Evolutionary conservation across 2,797 vertebrate genomes (phyloP).

Genomic region (Syngnathus acus): DNA sequence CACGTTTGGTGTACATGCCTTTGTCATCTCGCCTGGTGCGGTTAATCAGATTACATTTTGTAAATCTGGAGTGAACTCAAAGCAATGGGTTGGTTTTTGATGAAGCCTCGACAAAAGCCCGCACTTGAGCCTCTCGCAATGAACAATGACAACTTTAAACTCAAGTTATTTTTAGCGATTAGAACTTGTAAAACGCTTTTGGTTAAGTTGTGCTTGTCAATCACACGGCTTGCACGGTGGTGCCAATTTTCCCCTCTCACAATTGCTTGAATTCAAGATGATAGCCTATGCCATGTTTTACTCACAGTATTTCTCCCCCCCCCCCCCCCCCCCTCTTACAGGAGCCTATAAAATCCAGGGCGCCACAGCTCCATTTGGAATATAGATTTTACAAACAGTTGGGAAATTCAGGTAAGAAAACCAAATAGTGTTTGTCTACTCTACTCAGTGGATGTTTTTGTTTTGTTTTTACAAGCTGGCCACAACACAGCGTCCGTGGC

Average conservation of each 20-base stretch:
- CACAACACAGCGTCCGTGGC: too few relatives aligned
- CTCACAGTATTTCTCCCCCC: background rate
- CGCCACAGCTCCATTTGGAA: slow-evolving; percentile 95
- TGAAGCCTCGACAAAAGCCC: slow-evolving; percentile 40
- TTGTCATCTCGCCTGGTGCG: slow-evolving; percentile 41
- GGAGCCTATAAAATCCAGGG: slow-evolving; percentile 97
- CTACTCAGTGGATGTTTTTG: too few relatives aligned
- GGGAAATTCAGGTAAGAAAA: slow-evolving; percentile 83
- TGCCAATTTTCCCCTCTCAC: background rate
- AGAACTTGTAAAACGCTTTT: background rate
- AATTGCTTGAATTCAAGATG: slow-evolving; percentile 1
- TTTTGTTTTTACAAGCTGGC: too few relatives aligned
- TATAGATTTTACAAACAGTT: slow-evolving; percentile 99
- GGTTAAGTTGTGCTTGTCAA: too few relatives aligned
- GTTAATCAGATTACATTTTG: slow-evolving; percentile 62
- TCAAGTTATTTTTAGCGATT: slow-evolving; percentile 14
- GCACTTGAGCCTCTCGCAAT: slow-evolving; percentile 40
- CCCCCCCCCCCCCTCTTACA: slow-evolving; percentile 45
- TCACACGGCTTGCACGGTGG: background rate
- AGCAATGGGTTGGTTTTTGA: slow-evolving; percentile 48
- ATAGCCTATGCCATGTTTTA: background rate
- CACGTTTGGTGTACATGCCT: slow-evolving; percentile 49
- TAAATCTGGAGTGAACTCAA: slow-evolving; percentile 39
- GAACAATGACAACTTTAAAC: slow-evolving; percentile 22
- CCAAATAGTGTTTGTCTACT: background rate